Percentiles rank a stretch among this genome's conserved stretches.
phyloP scores from a whole-genome alignment of 2,888 invertebrate species.

The Tolmerus cingulatus region DNA sequence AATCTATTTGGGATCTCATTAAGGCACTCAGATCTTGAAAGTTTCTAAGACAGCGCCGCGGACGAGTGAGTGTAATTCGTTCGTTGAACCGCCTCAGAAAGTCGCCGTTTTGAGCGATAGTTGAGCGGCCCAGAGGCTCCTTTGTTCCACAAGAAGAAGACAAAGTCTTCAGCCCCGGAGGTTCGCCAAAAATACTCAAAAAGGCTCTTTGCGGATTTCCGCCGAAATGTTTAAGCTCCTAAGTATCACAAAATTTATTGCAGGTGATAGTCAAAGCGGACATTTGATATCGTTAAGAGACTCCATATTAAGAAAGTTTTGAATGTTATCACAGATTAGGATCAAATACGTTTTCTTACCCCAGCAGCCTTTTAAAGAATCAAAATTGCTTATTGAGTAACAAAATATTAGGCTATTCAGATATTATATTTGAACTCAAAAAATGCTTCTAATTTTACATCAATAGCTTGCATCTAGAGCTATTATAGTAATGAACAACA shows the following conservation, averaged over 20 bases:
- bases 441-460: not conserved
- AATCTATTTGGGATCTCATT: constrained; percentile 43
- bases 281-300: not conserved
- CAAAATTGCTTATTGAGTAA: not conserved
- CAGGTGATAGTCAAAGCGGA: not conserved
- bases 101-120: not conserved
- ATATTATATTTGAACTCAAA: not conserved
- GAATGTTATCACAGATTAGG: not conserved
- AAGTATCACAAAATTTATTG: not conserved
- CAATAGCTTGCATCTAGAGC: not conserved
- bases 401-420: not conserved
- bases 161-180: not conserved
- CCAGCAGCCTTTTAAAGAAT: not conserved
- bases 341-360: not conserved
- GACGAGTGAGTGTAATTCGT: constrained; percentile 34
- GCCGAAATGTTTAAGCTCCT: not conserved
- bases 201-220: not conserved
- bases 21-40: constrained; percentile 21
- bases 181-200: not conserved
- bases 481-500: too few relatives aligned
- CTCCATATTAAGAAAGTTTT: not conserved
- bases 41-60: constrained; percentile 20
- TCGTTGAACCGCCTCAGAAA: constrained; percentile 25
- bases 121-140: not conserved
- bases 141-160: not conserved